Percentiles rank a stretch among this genome's conserved stretches.
Conservation (phyloP, 2,888 invertebrate species). For the Selenia dentaria region DNA sequence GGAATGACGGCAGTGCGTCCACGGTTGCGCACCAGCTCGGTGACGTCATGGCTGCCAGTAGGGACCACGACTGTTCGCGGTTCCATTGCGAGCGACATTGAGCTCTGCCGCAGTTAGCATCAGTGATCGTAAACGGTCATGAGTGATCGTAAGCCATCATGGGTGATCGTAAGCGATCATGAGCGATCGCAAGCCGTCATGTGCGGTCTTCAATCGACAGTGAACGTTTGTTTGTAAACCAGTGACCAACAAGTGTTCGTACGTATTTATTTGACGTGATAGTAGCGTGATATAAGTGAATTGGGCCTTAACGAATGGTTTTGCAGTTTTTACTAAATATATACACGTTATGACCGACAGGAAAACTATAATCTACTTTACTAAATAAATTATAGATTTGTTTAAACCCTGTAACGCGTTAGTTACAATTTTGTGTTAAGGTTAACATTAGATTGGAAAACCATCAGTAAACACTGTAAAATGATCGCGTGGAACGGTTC, state of each 20-base stretch:
- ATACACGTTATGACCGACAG: too few species aligned
- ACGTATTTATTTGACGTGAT: slow-evolving; percentile 14
- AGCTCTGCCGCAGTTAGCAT: slow-evolving; percentile 17
- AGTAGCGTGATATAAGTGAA: slow-evolving; percentile 27
- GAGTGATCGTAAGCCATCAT: slow-evolving; percentile 1
- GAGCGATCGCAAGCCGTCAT: not conserved
- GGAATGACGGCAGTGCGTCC: slow-evolving; percentile 80
- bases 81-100: slow-evolving; percentile 83
- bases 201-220: not conserved
- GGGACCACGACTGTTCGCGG: slow-evolving; percentile 87
- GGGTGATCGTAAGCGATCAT: not conserved
- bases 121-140: slow-evolving; percentile 1
- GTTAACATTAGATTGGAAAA: not conserved
- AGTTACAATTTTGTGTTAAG: too few species aligned
- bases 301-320: slow-evolving; percentile 7
- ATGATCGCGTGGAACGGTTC: slow-evolving; percentile 11
- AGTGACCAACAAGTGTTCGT: slow-evolving; percentile 3
- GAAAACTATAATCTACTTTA: too few species aligned
- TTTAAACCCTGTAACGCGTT: too few species aligned
- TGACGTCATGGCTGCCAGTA: slow-evolving; percentile 90
- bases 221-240: slow-evolving; percentile 1
- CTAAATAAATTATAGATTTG: too few species aligned
- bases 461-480: not conserved
- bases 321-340: slow-evolving; percentile 2
- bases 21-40: slow-evolving; percentile 88